phyloP scores from a whole-genome alignment of 2,113 vertebrate species.

The Neomonachus schauinslandi region DNA sequence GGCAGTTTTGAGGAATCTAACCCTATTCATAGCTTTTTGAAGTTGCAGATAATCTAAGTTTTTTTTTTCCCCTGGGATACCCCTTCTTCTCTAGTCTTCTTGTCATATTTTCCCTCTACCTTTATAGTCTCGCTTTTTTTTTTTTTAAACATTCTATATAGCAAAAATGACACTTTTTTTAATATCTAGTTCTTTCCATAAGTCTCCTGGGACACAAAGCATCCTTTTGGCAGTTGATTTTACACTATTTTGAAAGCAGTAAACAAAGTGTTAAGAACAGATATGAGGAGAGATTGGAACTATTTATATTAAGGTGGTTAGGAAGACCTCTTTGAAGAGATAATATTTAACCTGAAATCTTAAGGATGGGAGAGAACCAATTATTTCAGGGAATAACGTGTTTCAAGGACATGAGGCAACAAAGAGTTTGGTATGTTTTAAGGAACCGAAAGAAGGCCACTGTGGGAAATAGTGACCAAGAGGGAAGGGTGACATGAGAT shows the following conservation, averaged over 20 bases:
- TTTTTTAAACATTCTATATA: neutral
- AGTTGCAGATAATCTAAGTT: neutral
- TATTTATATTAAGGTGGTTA: neutral
- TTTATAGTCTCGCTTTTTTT: neutral
- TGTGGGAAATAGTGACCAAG: neutral
- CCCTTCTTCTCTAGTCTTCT: neutral
- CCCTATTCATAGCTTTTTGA: neutral
- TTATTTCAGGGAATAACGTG: neutral
- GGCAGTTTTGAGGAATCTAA: neutral
- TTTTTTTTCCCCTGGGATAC: neutral
- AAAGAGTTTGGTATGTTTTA: neutral
- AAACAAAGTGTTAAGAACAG: neutral
- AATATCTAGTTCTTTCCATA: neutral
- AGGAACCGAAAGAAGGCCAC: neutral
- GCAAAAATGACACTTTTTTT: neutral
- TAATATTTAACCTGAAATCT: neutral
- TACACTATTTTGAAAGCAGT: constrained; percentile 6
- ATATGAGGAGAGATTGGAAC: neutral
- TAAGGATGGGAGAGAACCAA: neutral
- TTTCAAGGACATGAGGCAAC: neutral
- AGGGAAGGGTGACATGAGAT: neutral
- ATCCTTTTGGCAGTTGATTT: neutral
- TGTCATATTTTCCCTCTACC: neutral
- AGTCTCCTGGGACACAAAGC: neutral
- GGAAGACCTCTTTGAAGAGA: neutral